Evolutionary conservation across 1,140 invertebrate genomes (phyloP), one percentile per base, ranked within the genome.

Genomic region (Brachionus manjavacas): DNA sequence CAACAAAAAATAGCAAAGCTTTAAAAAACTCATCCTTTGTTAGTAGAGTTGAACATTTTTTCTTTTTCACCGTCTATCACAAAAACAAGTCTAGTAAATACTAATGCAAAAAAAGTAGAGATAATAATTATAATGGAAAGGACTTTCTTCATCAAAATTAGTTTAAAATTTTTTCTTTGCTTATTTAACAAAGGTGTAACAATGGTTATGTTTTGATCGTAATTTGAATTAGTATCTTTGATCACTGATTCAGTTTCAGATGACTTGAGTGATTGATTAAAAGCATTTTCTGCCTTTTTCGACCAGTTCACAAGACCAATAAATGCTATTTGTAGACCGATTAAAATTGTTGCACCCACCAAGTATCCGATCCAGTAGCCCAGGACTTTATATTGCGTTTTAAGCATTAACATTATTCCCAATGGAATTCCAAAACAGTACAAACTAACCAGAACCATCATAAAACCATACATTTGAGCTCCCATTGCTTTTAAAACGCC

Each of bases 311-410:
- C 23, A 7, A 9, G 25, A 12, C 41, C 9, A 49, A 76, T 76
- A 49, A 76, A 76, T 11, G 20, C 8, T 14, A 49, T 14, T 25
- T 76, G 72, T 3, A 25, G 41, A 11, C 41, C n/a, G 12, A 76
- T 76, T 76, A 76, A 49, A 7, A 76, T 46, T 76, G 43, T 8
- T 9, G 41, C 72, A 28, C 72, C 72, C 14, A 76, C 25, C 28
- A 76, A 28, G 49, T 76, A 76, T 6, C 41, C 72, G 20, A 76
- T 76, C 72, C 72, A 76, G 28, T 76, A 76, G 6, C 72, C 72
- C 12, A 76, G 16, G 4, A 76, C 72, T 49, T 76, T 8, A 31
- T 49, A 76, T 11, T 76, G 14, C 4, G 72, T 76, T 76, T 31
- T 76, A 12, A 76, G 41, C 72, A 76, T 76, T 14, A 76, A 16